These are phyloP conservation scores for Struthidea cinerea DNA, from an alignment of 2,113 vertebrate species.

Conservation along the genomic window DNA sequence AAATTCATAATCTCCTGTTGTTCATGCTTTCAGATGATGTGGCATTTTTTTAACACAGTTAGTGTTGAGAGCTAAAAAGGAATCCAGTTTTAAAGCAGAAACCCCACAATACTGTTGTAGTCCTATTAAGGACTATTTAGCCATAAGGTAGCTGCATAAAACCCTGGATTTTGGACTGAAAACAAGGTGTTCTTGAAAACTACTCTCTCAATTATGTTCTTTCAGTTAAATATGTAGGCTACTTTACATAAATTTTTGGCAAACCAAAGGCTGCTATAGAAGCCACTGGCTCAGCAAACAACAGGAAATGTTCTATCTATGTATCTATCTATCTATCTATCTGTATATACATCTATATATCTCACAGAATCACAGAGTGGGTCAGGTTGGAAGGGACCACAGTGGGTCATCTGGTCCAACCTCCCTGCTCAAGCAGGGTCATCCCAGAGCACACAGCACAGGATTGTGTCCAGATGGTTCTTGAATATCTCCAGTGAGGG, in stretches of 20 bases:
- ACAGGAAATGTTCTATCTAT: neutral
- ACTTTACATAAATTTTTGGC: neutral
- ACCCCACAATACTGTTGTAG: neutral
- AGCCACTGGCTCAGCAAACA: neutral
- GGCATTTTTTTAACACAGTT: neutral
- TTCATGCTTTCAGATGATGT: neutral
- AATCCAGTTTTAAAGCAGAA: neutral
- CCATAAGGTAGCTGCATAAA: neutral
- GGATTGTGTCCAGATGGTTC: rapidly evolving
- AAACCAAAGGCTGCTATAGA: neutral
- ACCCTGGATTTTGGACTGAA: neutral
- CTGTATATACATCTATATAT: neutral
- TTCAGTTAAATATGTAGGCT: neutral
- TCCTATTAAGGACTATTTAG: neutral
- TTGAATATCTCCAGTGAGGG: neutral
- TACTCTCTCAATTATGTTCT: neutral
- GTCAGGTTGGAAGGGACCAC: neutral
- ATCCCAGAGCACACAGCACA: neutral
- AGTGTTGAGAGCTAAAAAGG: neutral
- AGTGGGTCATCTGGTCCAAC: rapidly evolving
- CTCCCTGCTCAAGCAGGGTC: neutral
- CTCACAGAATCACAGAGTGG: neutral
- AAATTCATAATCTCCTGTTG: neutral
- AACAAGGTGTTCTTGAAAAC: neutral
- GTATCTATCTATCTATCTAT: neutral